Evolutionary conservation across 2,797 vertebrate species (phyloP).

Genomic region (Enteromius afrohamiltoni): DNA sequence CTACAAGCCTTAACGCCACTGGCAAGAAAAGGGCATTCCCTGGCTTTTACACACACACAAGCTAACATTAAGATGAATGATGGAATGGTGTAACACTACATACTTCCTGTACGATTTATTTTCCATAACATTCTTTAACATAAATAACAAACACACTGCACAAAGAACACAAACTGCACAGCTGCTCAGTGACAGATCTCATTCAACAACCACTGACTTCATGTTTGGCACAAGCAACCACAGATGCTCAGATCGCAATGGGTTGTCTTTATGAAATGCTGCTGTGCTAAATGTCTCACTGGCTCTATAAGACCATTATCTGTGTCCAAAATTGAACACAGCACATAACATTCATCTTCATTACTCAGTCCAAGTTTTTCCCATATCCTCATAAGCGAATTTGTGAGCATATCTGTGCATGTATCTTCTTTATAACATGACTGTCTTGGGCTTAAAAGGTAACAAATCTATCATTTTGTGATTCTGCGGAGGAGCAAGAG

Average conservation of each 20-base stretch:
- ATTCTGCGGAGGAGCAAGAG: conserved; percentile 42
- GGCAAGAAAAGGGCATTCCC: conserved; percentile 29
- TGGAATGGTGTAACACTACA: conserved; percentile 30
- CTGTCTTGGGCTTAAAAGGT: conserved; percentile 35
- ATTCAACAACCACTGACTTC: conserved; percentile 74
- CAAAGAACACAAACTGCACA: conserved; percentile 59
- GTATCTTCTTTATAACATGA: conserved; percentile 50
- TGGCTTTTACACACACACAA: conserved; percentile 25
- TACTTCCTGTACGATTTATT: conserved; percentile 26
- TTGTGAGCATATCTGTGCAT: not conserved
- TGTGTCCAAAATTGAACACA: conserved; percentile 64
- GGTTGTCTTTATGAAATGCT: conserved; percentile 47
- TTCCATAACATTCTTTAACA: conserved; percentile 32
- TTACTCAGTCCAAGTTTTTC: conserved; percentile 63
- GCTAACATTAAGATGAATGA: conserved; percentile 31
- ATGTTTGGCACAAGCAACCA: conserved; percentile 64
- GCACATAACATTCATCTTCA: conserved; percentile 58
- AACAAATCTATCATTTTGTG: conserved; percentile 48
- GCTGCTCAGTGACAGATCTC: conserved; percentile 59
- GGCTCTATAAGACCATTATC: conserved; percentile 64
- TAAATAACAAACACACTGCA: conserved; percentile 20
- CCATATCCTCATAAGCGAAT: conserved; percentile 28
- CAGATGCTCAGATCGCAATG: conserved; percentile 49
- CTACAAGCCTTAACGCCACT: not conserved
- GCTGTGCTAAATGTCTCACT: conserved; percentile 55